Base-by-base conservation (phyloP, 1,140 invertebrate species). In the Aphelinus atriplicis region DNA sequence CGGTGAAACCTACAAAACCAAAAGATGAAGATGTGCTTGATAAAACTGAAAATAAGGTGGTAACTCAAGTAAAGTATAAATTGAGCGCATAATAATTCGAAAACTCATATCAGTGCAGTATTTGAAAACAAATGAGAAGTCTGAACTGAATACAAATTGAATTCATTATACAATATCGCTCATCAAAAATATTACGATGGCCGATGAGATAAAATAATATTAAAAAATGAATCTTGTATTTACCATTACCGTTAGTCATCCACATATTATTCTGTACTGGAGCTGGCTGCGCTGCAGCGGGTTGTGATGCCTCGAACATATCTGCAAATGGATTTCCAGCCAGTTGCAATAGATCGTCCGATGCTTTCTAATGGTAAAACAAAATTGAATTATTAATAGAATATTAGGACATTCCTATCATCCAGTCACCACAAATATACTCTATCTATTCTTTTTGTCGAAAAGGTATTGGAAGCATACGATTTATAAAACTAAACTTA, bases 281-380 rank as follows among this genome's bases (percentile, higher is more conserved):
- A 5, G 86, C 82, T 73, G 87, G 82, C 73, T 89, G 84, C 73
- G 78, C 78, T 45, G 83, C 77, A 74, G 88, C 87, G 53, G 89
- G 85, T 53, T 86, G 89, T 47, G 89, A 84, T 57, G 87, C 89
- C 63, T 90, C 90, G 84, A 96, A 95, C 89, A 95, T 95, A 83
- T 97, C 95, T 51, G 94, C 93, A 86, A 97, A 98, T 45, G 96
- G 96, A 91, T 97, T 98, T 62, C 91, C 90, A 57, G 85, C 93
- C 78, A 97, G 88, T 82, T 96, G 94, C 53, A 98, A 90, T 73
- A 97, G 89, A 89, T 97, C 96, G 82, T 97, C 96, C 5, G 95
- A 96, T 45, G 95, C 94, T 88, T 94, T 95, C 53, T 84, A 80
- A n/a, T 64, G 85, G 64, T 79, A 1, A n/a, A 42, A 1, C 58